These are phyloP conservation scores for Thunnus thynnus DNA, from an alignment of 2,113 vertebrate genomes.

Conservation along the genomic window DNA sequence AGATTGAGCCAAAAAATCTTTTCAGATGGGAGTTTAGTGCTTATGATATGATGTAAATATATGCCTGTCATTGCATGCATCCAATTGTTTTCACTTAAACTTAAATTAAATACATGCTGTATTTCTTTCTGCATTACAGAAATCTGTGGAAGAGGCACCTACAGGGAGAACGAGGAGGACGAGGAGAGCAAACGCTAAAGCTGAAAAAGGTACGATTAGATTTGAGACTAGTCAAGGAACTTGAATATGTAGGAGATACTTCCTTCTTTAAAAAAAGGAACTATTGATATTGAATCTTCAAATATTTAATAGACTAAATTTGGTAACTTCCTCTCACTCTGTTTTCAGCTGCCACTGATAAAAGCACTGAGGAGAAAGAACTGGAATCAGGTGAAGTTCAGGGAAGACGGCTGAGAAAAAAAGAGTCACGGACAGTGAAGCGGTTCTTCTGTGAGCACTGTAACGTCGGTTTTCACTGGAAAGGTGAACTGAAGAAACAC, in stretches of 20 bases:
- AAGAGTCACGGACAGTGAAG: conserved; percentile 24
- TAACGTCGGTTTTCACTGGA: conserved; percentile 62
- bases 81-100: background rate
- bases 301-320: background rate
- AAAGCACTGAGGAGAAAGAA: conserved; percentile 18
- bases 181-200: conserved; percentile 4
- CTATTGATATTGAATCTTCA: no score
- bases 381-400: background rate
- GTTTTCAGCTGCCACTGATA: conserved; percentile 38
- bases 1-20: background rate
- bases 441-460: conserved; percentile 72
- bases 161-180: background rate
- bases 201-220: conserved; percentile 23
- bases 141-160: conserved; percentile 13
- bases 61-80: background rate
- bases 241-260: background rate
- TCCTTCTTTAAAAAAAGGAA: background rate
- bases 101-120: background rate
- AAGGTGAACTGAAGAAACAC: conserved; percentile 76
- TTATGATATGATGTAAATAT: no score
- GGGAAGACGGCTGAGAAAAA: conserved; percentile 21
- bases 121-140: conserved; percentile 30
- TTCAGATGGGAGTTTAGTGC: background rate
- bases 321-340: background rate
- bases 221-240: background rate